Base-by-base conservation (phyloP, 2,113 vertebrate species). In the Phycodurus eques region DNA sequence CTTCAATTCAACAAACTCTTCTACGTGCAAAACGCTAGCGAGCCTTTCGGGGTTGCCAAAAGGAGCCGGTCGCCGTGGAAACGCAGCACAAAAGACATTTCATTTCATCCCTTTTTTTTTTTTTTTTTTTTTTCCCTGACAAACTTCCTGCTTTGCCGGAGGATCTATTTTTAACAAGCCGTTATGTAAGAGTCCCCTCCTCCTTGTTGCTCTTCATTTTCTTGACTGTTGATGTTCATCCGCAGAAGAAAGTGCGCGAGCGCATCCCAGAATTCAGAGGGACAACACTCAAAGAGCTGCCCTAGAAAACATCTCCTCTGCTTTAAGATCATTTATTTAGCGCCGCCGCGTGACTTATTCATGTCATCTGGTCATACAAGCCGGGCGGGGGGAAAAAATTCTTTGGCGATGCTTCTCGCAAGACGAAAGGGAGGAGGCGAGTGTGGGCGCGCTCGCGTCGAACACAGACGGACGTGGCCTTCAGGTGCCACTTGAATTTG, bases 61-160 rank as follows among this genome's bases (percentile, higher is more conserved):
- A 88, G 85, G 81, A 86, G 71, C 72, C n/a, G 51, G 89, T 92
- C 91, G 88, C 87, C 88, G 90, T 93, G 88, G 92, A 90, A 92
- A 93, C 92, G 88, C 91, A 87, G 80, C 79, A 84, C 81, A 86
- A 76, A 81, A 87, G 84, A 80, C 76, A 72, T 72, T 81, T 85
- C 68, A 72, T 84, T 90, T 86, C 71, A 68, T 68, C 62, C 81
- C 66, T 78, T 75, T 77, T 73, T 61, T 82, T 78, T 75, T 77
- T 73, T 61, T 82, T n/a, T n/a, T n/a, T n/a, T n/a, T n/a, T n/a
- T n/a, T n/a, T 74, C 72, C 43, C 51, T 63, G 68, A n/a, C 19
- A 56, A 85, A 87, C 84, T 85, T 85, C 80, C 74, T 73, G 79
- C 76, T 87, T 87, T 82, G 78, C 78, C 59, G 19, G 63, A 72